A percentile compares a stretch with the other conserved stretches of the same genome.
Conservation (phyloP, 2,797 vertebrate genomes). For the Acanthurus lineatus region DNA sequence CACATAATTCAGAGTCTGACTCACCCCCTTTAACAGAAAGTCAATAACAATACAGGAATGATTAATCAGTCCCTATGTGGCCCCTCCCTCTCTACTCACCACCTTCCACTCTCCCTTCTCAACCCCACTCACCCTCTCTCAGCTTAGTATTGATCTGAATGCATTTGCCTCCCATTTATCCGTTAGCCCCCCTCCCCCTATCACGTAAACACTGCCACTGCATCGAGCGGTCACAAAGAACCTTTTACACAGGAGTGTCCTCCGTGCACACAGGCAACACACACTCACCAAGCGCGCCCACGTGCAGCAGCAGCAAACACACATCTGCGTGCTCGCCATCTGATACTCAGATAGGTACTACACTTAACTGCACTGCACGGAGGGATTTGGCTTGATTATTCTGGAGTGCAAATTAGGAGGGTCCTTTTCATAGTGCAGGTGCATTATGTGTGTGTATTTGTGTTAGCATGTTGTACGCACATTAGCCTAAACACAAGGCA, state of each 20-base stretch:
- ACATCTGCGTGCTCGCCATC: constrained; percentile 15
- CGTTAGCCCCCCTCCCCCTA: constrained; percentile 67
- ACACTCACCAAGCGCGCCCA: constrained; percentile 23
- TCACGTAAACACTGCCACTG: constrained; percentile 68
- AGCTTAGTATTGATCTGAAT: constrained; percentile 88
- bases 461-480: constrained; percentile 54
- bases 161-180: constrained; percentile 88
- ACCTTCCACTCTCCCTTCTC: constrained; percentile 71
- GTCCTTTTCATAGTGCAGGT: constrained; percentile 74
- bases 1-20: constrained; percentile 84
- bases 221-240: constrained; percentile 84
- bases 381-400: constrained; percentile 70
- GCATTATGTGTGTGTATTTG: constrained; percentile 48
- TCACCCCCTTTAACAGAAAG: constrained; percentile 87
- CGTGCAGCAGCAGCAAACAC: constrained; percentile 25
- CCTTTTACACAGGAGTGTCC: constrained; percentile 78
- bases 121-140: constrained; percentile 74
- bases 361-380: constrained; percentile 53
- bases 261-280: constrained; percentile 34
- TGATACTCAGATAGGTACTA: constrained; percentile 50
- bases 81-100: constrained; percentile 74
- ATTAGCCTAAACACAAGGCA: constrained; percentile 68
- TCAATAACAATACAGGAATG: constrained; percentile 88
- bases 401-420: constrained; percentile 64
- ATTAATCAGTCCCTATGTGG: constrained; percentile 84